Evolutionary conservation across 2,113 vertebrate genomes (phyloP).

Genomic region (Mesitornis unicolor): DNA sequence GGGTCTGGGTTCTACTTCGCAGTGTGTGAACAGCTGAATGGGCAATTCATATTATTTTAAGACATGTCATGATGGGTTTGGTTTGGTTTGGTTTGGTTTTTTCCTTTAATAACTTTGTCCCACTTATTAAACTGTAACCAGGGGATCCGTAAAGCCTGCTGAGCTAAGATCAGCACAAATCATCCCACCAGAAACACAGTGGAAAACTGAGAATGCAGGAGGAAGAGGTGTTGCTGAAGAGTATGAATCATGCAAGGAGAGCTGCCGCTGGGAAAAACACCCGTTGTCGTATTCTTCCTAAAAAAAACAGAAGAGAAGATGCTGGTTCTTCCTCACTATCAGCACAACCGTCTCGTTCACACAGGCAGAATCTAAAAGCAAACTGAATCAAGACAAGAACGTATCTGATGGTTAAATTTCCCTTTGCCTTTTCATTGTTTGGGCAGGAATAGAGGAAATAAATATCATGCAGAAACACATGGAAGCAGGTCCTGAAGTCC

Average conservation of each 20-base stretch:
- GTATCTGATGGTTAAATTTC: neutral
- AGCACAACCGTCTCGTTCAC: neutral
- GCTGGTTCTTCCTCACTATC: neutral
- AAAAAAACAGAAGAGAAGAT: neutral
- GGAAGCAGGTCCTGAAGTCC: neutral
- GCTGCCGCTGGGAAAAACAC: neutral
- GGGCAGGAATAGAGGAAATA: neutral
- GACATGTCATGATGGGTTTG: conserved; percentile 10
- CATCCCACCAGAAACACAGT: neutral
- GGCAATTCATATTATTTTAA: conserved; percentile 33
- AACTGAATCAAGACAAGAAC: neutral
- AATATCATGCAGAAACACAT: neutral
- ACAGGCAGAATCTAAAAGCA: neutral
- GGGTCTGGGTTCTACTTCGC: conserved; percentile 11
- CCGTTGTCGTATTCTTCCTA: neutral
- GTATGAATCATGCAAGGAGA: neutral
- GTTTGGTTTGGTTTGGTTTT: conserved; percentile 5
- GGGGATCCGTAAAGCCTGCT: neutral
- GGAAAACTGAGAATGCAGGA: neutral
- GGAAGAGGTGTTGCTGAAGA: conserved; percentile 21
- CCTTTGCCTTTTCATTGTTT: neutral
- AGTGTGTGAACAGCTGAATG: conserved; percentile 50
- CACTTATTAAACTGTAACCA: conserved; percentile 20
- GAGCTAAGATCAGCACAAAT: conserved; percentile 29
- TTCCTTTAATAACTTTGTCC: conserved; percentile 14